Conservation (phyloP, 1,140 invertebrate species). For the Meteorus sp. region DNA sequence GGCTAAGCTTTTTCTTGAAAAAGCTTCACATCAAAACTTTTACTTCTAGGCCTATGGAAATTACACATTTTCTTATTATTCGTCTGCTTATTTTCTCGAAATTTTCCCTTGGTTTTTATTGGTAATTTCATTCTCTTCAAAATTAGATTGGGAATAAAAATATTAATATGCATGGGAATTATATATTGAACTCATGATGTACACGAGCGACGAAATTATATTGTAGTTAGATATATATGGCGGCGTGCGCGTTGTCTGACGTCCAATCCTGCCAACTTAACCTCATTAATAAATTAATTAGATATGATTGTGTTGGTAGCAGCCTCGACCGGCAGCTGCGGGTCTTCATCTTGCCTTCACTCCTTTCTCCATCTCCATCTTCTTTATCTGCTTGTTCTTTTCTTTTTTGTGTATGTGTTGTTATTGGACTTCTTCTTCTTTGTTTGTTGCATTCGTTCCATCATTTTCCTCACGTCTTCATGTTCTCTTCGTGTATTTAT, state of each 20-base stretch:
- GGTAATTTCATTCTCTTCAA: no score
- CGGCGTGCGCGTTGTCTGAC: constrained; percentile 52
- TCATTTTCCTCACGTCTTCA: constrained; percentile 15
- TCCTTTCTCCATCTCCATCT: constrained; percentile 20
- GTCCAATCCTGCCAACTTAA: constrained; percentile 58
- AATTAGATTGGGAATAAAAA: no score
- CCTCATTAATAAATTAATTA: constrained; percentile 61
- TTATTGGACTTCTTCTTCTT: no score
- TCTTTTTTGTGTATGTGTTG: no score
- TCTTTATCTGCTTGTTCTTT: constrained; percentile 16
- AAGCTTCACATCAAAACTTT: constrained; percentile 50
- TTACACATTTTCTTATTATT: not conserved
- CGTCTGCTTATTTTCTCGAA: not conserved
- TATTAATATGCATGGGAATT: no score
- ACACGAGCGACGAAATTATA: not conserved
- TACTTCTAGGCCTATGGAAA: constrained; percentile 1
- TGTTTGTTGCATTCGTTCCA: constrained; percentile 21
- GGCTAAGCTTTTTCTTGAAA: constrained; percentile 47
- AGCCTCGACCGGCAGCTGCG: constrained; percentile 57
- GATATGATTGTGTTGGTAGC: constrained; percentile 59
- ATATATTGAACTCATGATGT: no score
- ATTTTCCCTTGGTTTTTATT: no score
- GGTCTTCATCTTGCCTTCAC: constrained; percentile 27
- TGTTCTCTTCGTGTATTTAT: not conserved
- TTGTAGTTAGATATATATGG: constrained; percentile 6